Base-by-base conservation (phyloP, 2,113 vertebrate species). In the Cynopterus brachyotis region DNA sequence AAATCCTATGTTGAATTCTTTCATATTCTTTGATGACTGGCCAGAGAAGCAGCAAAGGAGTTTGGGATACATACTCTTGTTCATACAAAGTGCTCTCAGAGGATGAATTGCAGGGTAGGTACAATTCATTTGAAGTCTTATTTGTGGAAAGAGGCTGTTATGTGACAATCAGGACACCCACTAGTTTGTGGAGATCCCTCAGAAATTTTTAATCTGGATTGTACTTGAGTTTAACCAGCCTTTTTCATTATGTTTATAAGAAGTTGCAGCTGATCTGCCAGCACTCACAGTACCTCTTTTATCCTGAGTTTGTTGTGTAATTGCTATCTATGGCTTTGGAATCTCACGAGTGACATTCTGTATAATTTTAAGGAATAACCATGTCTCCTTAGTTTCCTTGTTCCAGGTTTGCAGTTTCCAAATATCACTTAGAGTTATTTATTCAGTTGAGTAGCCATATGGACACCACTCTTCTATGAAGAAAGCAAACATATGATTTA, bases 361-460 rank as follows among this genome's bases (percentile, higher is more conserved):
- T 42, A 28, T 53, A 97, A 97, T 81, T 42, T 97, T 90, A 98
- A 98, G 93, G 89, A 98, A 96, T 95, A 97, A 82, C 13, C 50
- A 16, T 50, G 50, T 50, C 50, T 50, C 50, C 50, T 50, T 75
- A 89, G 30, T 95, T 95, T 97, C 80, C 47, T 80, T 89, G 87
- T 78, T 95, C 42, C 95, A 98, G 96, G 73, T 97, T 96, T 98
- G 96, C 90, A 98, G 92, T 96, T 98, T 98, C 97, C 96, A 97
- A 96, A 53, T 89, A 84, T 53, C 82, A 96, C 62, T 89, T 89
- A 62, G 11, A 69, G 12, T 57, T 89, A 72, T 82, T 92, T 89
- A 93, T 53, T 96, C 62, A 81, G 55, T 1, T 67, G n/a, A 96
- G 60, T 57, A 95, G 66, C 55, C 59, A 94, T 42, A 96, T 32